Base-by-base conservation (phyloP, 2,888 invertebrate species). In the Yponomeuta cagnagella region DNA sequence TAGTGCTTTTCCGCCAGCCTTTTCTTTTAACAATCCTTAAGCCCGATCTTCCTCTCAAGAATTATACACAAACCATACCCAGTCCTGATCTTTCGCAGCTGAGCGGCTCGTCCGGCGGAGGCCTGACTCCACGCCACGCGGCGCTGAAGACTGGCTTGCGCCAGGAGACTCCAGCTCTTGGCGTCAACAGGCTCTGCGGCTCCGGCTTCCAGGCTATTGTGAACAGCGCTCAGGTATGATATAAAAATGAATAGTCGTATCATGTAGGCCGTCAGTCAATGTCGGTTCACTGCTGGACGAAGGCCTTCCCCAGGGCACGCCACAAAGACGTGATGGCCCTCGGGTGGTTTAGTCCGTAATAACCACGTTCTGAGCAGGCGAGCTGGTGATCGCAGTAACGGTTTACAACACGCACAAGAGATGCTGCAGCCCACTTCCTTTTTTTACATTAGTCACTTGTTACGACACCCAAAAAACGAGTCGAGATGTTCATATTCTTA, bases 151-250 rank as follows among this genome's bases (percentile, higher is more conserved):
- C 95, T 75, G 98, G 98, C 9, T 94, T 99, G 70, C 97, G 98
- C 1, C 88, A 95, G 74, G 96, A 96, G 68, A 95, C 93, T 71
- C 98, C 98, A 10, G 98, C 98, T 2, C 91, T 98, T 1, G 95
- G 95, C 23, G 94, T 99, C 9, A 99, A 98, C 90, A 93, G 99
- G 74, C 93, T 99, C 15, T 99, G 99, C 87, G 99, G 99, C 23
- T 98, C 98, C 67, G 99, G 99, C 3, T 99, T 99, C 87, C 99
- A 99, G 84, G 95, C 99, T 0, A 93, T 99, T 73, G 94, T 98
- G 6, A 98, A 95, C 86, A 98, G 96, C 72, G 96, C 96, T 43
- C 98, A 98, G 93, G 97, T 96, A 70, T 10, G 63, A 2, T 1
- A 23, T 10, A 58, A 58, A 8, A 43, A 43, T 5, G 8, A 5